phyloP scores from a whole-genome alignment of 2,888 invertebrate species.

The Diaperis boleti region DNA sequence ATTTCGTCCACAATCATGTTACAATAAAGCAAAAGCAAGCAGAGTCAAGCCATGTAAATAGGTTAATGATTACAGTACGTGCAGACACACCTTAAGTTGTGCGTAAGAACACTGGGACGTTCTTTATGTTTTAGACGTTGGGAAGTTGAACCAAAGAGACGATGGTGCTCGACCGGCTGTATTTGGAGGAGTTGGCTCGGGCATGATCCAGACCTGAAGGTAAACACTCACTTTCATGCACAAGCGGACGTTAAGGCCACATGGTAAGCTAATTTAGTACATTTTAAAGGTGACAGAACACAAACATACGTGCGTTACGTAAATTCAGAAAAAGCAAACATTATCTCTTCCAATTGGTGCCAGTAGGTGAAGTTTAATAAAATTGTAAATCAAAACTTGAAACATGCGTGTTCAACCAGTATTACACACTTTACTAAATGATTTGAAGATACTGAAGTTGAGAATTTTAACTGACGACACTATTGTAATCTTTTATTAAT shows the following conservation, averaged over 20 bases:
- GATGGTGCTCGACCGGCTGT: conserved; percentile 71
- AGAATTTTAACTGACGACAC: no score
- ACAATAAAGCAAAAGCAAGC: conserved; percentile 37
- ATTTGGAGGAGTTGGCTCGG: conserved; percentile 89
- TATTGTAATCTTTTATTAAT: no score
- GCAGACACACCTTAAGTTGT: conserved; percentile 66
- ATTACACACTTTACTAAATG: no score
- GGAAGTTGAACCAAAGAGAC: conserved; percentile 68
- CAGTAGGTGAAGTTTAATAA: no score
- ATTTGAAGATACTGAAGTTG: no score
- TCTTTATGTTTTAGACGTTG: conserved; percentile 77
- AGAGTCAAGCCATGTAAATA: conserved; percentile 21
- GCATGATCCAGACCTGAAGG: conserved; percentile 88
- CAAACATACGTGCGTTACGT: no score
- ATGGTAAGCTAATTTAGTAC: not conserved
- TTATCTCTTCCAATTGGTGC: no score
- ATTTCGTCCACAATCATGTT: conserved; percentile 13
- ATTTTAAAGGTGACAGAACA: not conserved
- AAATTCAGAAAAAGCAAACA: no score
- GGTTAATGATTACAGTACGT: conserved; percentile 28
- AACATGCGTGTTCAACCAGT: no score
- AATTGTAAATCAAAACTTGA: no score
- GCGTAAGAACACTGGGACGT: conserved; percentile 68
- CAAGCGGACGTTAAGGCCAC: conserved; percentile 18
- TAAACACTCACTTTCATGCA: conserved; percentile 54